Percentiles rank a stretch among this genome's conserved stretches.
These are phyloP conservation scores for Drepanosiphum platanoidis DNA, from an alignment of 2,888 invertebrate species.

Conservation along the genomic window DNA sequence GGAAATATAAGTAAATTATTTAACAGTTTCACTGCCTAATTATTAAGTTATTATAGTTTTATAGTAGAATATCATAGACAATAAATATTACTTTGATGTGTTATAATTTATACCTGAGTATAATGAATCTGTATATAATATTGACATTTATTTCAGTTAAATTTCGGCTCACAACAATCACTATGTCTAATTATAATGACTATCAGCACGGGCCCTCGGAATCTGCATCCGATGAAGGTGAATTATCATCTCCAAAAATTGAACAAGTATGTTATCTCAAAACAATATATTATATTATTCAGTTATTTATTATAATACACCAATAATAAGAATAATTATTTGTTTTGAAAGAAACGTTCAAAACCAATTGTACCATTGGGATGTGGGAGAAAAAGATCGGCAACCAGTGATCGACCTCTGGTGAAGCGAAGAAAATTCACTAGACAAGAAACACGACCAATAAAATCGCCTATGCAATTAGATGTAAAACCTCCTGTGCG, in stretches of 20 bases:
- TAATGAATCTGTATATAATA: neutral
- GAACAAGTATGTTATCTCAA: constrained; percentile 50
- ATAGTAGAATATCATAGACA: too few relatives aligned
- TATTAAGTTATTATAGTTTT: too few relatives aligned
- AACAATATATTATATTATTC: constrained; percentile 18
- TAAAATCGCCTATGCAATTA: neutral
- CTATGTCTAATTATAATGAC: constrained; percentile 50
- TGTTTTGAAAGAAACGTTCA: constrained; percentile 24
- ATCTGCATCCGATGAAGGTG: constrained; percentile 48
- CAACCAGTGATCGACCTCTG: constrained; percentile 24
- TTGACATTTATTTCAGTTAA: constrained; percentile 16
- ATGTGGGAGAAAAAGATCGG: constrained; percentile 43
- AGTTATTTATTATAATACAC: neutral
- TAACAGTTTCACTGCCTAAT: too few relatives aligned
- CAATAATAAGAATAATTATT: neutral
- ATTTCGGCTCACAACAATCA: neutral
- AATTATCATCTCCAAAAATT: constrained; percentile 53
- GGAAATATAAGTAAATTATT: too few relatives aligned
- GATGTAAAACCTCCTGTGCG: neutral
- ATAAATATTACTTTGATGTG: too few relatives aligned
- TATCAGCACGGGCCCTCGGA: constrained; percentile 51
- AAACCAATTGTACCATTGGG: constrained; percentile 6
- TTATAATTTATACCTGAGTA: neutral
- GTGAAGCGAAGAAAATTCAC: constrained; percentile 45
- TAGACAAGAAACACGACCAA: constrained; percentile 23